A percentile compares a stretch with the other conserved stretches of the same genome.
Evolutionary conservation across 2,113 vertebrate species (phyloP).

Genomic region (Cisticola juncidis): DNA sequence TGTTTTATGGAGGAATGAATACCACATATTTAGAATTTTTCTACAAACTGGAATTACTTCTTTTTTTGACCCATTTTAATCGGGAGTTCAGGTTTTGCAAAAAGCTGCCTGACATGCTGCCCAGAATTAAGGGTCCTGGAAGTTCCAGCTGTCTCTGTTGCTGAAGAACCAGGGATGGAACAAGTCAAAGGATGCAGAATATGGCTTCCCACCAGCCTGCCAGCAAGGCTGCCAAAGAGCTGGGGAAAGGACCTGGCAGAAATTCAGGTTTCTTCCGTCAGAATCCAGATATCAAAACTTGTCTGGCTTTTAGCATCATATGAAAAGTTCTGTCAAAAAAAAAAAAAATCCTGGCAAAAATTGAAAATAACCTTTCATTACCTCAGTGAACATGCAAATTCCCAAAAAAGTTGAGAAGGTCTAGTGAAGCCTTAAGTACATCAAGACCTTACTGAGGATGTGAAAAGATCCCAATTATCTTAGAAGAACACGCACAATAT

Average conservation of each 20-base stretch:
- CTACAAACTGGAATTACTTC: not conserved
- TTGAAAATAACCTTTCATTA: not conserved
- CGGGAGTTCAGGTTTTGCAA: not conserved
- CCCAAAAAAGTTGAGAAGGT: not conserved
- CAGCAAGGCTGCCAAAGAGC: not conserved
- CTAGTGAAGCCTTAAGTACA: not conserved
- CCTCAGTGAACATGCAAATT: not conserved
- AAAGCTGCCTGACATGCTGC: not conserved
- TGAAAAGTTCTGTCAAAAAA: not conserved
- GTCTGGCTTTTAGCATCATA: constrained; percentile 2
- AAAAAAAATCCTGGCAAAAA: not conserved
- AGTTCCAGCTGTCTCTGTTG: not conserved
- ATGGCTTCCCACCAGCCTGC: not conserved
- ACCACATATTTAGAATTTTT: not conserved
- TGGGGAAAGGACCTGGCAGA: constrained; percentile 25
- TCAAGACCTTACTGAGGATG: not conserved
- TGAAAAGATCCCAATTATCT: not conserved
- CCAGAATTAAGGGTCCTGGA: constrained; percentile 6
- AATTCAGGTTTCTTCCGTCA: constrained; percentile 1
- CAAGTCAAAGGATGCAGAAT: not conserved
- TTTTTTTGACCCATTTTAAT: not conserved
- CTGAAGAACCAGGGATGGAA: not conserved
- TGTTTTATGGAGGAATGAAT: not conserved
- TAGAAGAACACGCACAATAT: not conserved
- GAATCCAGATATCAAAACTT: constrained; percentile 26